Evolutionary conservation across 2,797 vertebrate species (phyloP).

Genomic region (Typhlichthys subterraneus): DNA sequence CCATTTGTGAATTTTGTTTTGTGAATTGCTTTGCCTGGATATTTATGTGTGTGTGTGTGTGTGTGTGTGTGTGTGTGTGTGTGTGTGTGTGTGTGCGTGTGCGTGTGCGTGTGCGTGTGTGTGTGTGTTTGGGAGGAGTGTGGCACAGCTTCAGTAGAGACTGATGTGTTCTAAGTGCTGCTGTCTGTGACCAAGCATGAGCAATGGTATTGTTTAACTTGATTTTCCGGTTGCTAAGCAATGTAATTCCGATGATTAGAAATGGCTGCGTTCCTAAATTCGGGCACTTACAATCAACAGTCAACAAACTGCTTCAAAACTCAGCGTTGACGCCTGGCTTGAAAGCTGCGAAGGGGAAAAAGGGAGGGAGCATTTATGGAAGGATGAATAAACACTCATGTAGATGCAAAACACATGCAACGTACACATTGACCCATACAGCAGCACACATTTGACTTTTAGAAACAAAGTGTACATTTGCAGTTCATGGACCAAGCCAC

Average conservation of each 20-base stretch:
- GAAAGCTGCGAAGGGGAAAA: slow-evolving; percentile 54
- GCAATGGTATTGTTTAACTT: slow-evolving; percentile 79
- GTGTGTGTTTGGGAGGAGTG: slow-evolving; percentile 47
- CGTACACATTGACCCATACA: slow-evolving; percentile 8
- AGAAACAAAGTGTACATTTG: slow-evolving; percentile 51
- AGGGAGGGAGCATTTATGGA: slow-evolving; percentile 21
- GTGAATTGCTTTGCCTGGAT: slow-evolving; percentile 42
- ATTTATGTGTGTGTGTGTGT: slow-evolving; percentile 17
- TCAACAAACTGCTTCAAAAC: slow-evolving; percentile 78
- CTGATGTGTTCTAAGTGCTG: slow-evolving; percentile 66
- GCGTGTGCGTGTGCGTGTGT: slow-evolving; percentile 4
- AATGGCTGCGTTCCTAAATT: slow-evolving; percentile 82
- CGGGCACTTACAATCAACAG: slow-evolving; percentile 79
- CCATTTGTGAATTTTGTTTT: slow-evolving; percentile 55
- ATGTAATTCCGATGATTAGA: slow-evolving; percentile 82
- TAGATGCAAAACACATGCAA: slow-evolving; percentile 10
- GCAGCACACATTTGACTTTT: slow-evolving; percentile 8
- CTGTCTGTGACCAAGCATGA: slow-evolving; percentile 77
- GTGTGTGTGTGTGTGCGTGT: slow-evolving; percentile 14
- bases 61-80: slow-evolving; percentile 19
- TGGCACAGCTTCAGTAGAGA: slow-evolving; percentile 69
- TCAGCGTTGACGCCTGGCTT: slow-evolving; percentile 53
- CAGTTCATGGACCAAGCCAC: slow-evolving; percentile 9
- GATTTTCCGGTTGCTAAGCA: slow-evolving; percentile 84
- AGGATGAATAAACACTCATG: slow-evolving; percentile 31